A percentile compares a stretch with the other conserved stretches of the same genome.
Conservation (phyloP, 2,113 vertebrate genomes). For the Willisornis vidua region DNA sequence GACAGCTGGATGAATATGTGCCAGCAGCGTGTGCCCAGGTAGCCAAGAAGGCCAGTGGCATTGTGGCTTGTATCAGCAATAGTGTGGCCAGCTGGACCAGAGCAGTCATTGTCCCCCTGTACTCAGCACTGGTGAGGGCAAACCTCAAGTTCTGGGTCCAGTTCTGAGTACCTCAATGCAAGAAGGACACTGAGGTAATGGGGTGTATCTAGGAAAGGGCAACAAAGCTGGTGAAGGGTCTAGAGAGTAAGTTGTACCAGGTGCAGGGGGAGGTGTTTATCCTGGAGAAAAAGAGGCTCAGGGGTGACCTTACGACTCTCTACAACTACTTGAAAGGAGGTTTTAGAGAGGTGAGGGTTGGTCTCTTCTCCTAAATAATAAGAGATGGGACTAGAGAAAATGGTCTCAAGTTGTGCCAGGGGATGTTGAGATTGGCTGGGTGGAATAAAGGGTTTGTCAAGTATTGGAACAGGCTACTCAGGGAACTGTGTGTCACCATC, state of each 20-base stretch:
- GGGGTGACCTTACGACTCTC: fast-evolving
- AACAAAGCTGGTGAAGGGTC: fast-evolving
- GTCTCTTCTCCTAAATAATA: neutral
- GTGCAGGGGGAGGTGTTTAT: neutral
- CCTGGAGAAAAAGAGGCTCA: neutral
- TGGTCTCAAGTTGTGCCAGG: neutral
- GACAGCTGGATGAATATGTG: neutral
- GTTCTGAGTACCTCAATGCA: neutral
- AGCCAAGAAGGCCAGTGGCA: neutral
- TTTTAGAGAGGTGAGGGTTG: fast-evolving
- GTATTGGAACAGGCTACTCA: neutral
- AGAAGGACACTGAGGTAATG: neutral
- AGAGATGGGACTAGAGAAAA: neutral
- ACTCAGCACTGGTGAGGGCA: fast-evolving
- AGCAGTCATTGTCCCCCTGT: fast-evolving
- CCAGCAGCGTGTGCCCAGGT: neutral
- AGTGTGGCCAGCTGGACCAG: neutral
- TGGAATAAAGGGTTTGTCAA: neutral
- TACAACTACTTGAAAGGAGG: neutral
- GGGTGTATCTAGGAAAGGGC: fast-evolving
- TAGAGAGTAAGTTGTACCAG: neutral
- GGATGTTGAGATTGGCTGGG: neutral
- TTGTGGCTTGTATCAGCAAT: neutral
- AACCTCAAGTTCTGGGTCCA: neutral
- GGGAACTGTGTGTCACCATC: neutral